Evolutionary conservation across 2,797 vertebrate genomes (phyloP).

Genomic region (Cuculus canorus): DNA sequence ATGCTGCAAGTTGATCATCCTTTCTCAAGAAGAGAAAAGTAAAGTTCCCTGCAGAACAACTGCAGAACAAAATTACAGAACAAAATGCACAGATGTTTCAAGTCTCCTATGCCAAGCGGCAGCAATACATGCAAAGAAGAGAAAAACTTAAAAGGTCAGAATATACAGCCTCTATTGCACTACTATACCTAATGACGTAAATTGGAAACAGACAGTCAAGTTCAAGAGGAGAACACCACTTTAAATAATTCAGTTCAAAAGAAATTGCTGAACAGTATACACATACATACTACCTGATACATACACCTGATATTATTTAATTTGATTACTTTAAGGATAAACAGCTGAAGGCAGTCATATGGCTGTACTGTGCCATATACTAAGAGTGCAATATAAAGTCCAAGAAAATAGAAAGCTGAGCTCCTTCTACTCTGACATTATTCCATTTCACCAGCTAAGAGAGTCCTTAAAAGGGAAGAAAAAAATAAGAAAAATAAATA

Average conservation of each 20-base stretch:
- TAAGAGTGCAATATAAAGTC: neutral
- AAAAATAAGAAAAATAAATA: neutral
- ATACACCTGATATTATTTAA: neutral
- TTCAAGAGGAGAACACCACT: neutral
- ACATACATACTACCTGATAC: neutral
- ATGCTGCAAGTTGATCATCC: neutral
- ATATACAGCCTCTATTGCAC: neutral
- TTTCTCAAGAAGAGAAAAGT: neutral
- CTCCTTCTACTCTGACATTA: neutral
- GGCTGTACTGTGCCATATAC: neutral
- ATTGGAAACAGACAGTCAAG: neutral
- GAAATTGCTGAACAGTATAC: neutral
- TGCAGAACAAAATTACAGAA: neutral
- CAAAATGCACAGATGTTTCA: neutral
- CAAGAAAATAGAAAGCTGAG: neutral
- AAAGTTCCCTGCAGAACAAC: neutral
- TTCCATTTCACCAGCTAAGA: neutral
- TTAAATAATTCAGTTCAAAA: neutral
- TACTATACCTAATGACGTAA: accelerated
- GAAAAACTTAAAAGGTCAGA: neutral
- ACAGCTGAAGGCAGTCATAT: neutral
- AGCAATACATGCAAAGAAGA: neutral
- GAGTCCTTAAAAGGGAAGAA: neutral
- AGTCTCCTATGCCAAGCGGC: neutral
- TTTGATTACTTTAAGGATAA: neutral